Conservation (phyloP, 2,113 vertebrate genomes). For the Actenoides lindsayi region DNA sequence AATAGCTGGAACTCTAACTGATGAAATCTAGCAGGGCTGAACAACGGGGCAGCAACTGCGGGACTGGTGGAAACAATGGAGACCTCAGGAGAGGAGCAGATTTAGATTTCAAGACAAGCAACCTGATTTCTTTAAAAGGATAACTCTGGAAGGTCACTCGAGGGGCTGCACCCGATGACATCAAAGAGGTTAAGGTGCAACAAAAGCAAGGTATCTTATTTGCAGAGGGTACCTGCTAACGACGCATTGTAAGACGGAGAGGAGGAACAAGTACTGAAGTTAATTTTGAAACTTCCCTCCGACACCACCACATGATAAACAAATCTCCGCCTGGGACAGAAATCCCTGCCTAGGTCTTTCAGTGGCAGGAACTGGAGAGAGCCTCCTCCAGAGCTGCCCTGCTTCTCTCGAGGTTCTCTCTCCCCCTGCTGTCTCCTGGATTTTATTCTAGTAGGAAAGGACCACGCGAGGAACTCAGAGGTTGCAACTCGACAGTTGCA, state of each 20-base stretch:
- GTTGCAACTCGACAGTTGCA: background rate
- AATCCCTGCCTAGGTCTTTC: background rate
- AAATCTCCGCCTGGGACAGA: background rate
- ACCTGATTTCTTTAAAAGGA: background rate
- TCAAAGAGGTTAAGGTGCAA: background rate
- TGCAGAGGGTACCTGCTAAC: background rate
- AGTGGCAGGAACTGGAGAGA: background rate
- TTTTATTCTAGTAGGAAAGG: background rate
- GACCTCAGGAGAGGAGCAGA: background rate
- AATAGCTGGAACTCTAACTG: background rate
- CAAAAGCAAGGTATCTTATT: background rate
- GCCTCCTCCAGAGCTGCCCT: background rate
- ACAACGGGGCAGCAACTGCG: background rate
- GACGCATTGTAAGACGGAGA: slow-evolving; percentile 14
- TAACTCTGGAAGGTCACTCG: background rate
- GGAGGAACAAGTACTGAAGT: slow-evolving; percentile 24
- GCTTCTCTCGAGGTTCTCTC: background rate
- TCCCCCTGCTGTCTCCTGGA: background rate
- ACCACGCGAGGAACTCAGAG: background rate
- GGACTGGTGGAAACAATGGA: background rate
- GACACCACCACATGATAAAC: background rate
- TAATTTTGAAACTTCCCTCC: slow-evolving; percentile 55
- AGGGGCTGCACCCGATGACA: background rate
- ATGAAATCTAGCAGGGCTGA: background rate
- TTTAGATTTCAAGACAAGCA: background rate